Conservation (phyloP, 2,113 vertebrate species). For the Mus spicilegus region DNA sequence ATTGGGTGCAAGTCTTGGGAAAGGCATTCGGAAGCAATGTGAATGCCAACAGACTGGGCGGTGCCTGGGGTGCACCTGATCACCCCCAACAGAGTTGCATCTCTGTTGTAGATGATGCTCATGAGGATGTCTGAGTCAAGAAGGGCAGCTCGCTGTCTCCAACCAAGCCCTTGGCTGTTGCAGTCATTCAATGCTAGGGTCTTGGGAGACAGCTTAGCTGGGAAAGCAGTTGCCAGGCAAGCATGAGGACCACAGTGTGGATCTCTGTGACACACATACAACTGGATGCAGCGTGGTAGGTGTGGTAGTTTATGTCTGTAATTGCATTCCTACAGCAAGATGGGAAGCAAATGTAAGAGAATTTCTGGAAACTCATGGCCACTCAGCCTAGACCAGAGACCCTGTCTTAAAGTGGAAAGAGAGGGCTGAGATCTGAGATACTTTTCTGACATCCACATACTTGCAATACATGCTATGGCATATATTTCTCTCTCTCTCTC, state of each 20-base stretch:
- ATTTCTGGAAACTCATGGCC: neutral
- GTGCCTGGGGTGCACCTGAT: rapidly evolving
- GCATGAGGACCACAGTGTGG: neutral
- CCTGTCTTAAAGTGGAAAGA: neutral
- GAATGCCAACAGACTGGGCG: neutral
- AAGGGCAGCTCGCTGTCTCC: too few species aligned
- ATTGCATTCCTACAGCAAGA: neutral
- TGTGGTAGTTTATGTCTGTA: too few species aligned
- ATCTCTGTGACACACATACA: neutral
- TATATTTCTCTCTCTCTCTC: neutral
- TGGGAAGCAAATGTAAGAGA: neutral
- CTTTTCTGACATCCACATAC: neutral
- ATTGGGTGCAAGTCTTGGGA: neutral
- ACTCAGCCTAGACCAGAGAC: neutral
- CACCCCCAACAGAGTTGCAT: rapidly evolving
- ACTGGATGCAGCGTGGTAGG: neutral
- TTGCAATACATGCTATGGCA: neutral
- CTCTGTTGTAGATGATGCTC: rapidly evolving
- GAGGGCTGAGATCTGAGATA: neutral
- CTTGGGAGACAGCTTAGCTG: neutral
- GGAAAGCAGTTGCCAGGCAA: neutral
- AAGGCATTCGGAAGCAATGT: neutral
- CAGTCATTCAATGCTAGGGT: too few species aligned
- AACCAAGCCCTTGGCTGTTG: neutral
- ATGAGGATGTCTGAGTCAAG: rapidly evolving